phyloP scores from a whole-genome alignment of 2,888 invertebrate species.

The Dasypogon diadema region DNA sequence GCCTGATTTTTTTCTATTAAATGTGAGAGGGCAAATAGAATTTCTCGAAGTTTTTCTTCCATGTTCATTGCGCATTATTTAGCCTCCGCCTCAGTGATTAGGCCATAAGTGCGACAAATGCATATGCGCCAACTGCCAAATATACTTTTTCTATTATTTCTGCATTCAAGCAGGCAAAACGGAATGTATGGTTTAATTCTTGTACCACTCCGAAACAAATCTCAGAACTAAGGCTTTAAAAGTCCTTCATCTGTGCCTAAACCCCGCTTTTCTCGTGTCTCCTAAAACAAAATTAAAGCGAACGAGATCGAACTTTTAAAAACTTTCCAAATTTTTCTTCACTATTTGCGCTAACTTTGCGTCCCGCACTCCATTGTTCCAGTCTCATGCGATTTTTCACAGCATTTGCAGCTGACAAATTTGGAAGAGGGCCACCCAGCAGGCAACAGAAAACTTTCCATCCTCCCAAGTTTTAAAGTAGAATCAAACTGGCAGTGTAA shows the following conservation, averaged over 20 bases:
- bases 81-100: too few relatives aligned
- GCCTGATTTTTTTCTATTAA: too few relatives aligned
- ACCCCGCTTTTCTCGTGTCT: conserved; percentile 16
- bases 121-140: too few relatives aligned
- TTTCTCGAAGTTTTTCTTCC: too few relatives aligned
- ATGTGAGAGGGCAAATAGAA: too few relatives aligned
- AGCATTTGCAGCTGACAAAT: conserved; percentile 47
- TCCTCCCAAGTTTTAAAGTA: conserved; percentile 37
- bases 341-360: conserved; percentile 38
- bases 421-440: conserved; percentile 24
- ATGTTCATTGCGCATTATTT: too few relatives aligned
- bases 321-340: conserved; percentile 34
- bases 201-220: too few relatives aligned
- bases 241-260: not conserved
- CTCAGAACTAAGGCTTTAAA: not conserved
- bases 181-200: too few relatives aligned
- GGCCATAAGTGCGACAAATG: too few relatives aligned
- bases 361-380: conserved; percentile 29
- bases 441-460: conserved; percentile 35
- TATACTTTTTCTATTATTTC: too few relatives aligned
- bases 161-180: too few relatives aligned
- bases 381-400: conserved; percentile 21
- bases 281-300: conserved; percentile 17
- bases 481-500: conserved; percentile 17
- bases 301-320: conserved; percentile 24